Percentiles rank a stretch among this genome's conserved stretches.
Evolutionary conservation across 2,113 vertebrate genomes (phyloP).

Genomic region (Hippoglossus stenolepis): DNA sequence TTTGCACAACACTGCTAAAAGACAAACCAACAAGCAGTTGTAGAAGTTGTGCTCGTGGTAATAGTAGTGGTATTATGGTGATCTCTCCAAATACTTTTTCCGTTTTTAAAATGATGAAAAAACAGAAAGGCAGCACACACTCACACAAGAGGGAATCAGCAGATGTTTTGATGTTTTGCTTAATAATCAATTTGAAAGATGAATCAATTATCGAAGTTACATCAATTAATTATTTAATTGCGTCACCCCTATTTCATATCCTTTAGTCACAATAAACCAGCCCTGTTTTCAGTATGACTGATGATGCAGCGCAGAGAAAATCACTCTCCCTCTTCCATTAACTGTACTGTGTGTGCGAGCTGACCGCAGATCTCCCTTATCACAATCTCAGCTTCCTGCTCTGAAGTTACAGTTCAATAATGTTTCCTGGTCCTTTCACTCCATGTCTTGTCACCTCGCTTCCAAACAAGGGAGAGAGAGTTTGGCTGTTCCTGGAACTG

Average conservation of each 20-base stretch:
- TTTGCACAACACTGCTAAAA: too few species aligned
- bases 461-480: slow-evolving; percentile 24
- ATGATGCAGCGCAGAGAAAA: background rate
- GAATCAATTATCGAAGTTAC: background rate
- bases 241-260: slow-evolving; percentile 3
- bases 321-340: slow-evolving; percentile 11
- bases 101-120: background rate
- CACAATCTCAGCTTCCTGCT: slow-evolving; percentile 38
- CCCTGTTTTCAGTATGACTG: background rate
- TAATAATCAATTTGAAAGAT: background rate
- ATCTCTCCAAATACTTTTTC: too few species aligned
- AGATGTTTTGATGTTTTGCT: background rate
- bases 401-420: slow-evolving; percentile 25
- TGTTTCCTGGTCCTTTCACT: slow-evolving; percentile 6
- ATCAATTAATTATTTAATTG: background rate
- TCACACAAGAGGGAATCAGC: background rate
- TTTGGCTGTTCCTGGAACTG: slow-evolving; percentile 3
- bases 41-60: too few species aligned
- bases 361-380: slow-evolving; percentile 30
- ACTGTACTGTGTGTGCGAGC: slow-evolving; percentile 4
- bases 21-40: too few species aligned
- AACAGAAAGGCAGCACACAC: background rate
- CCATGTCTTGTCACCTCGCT: slow-evolving; percentile 27
- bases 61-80: too few species aligned
- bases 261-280: background rate